Conservation (phyloP, 2,888 invertebrate genomes). For the Villa cingulata region DNA sequence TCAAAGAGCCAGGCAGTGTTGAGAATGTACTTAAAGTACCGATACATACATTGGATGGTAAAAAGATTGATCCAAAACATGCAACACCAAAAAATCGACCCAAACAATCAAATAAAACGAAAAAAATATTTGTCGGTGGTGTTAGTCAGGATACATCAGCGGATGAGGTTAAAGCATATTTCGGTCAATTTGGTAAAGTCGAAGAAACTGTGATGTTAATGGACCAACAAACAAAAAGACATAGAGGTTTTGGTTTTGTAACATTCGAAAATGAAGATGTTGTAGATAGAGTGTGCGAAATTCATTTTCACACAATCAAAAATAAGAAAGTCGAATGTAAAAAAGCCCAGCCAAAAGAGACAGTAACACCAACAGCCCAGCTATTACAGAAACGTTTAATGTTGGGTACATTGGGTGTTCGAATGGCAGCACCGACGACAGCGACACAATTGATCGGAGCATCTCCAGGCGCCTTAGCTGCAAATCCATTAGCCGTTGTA, state of each 20-base stretch:
- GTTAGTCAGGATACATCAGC: constrained; percentile 85
- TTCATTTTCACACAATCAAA: constrained; percentile 85
- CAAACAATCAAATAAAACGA: constrained; percentile 71
- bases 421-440: constrained; percentile 42
- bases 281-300: constrained; percentile 84
- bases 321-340: constrained; percentile 86
- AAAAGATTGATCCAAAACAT: constrained; percentile 89
- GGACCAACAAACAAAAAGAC: constrained; percentile 86
- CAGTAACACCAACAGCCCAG: constrained; percentile 59
- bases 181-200: constrained; percentile 78
- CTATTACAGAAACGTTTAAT: constrained; percentile 54
- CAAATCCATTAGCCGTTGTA: constrained; percentile 32
- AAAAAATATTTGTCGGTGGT: constrained; percentile 86
- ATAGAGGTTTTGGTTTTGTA: constrained; percentile 82
- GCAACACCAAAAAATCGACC: constrained; percentile 84
- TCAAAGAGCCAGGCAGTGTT: constrained; percentile 79
- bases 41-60: constrained; percentile 81
- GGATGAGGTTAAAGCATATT: constrained; percentile 81
- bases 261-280: constrained; percentile 86
- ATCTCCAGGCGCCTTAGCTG: constrained; percentile 21
- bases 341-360: constrained; percentile 83
- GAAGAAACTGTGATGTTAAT: constrained; percentile 88
- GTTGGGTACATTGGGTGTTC: constrained; percentile 56
- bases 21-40: constrained; percentile 84
- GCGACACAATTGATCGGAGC: constrained; percentile 36